Percentiles rank a stretch among this genome's conserved stretches.
These are phyloP conservation scores for Habroteleia sp. DNA, from an alignment of 2,888 invertebrate species.

Conservation along the genomic window DNA sequence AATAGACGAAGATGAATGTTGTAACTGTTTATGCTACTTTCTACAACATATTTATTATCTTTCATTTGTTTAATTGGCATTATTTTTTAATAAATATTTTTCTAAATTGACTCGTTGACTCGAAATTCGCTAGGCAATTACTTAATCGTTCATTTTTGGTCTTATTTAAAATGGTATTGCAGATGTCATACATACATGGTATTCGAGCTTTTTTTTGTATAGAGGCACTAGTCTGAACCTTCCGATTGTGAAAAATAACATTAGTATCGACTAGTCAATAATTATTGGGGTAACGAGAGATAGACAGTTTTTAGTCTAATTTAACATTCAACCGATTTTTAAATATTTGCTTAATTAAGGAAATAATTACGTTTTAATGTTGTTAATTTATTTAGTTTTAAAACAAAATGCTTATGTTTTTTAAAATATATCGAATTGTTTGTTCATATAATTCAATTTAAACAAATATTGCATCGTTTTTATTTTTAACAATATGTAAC, in stretches of 20 bases:
- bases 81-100: not conserved
- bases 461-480: not conserved
- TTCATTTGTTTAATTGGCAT: not conserved
- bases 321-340: no score
- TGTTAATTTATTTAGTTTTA: no score
- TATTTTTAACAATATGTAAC: no score
- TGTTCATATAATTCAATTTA: slow-evolving; percentile 2
- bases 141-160: slow-evolving; percentile 40
- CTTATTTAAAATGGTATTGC: slow-evolving; percentile 56
- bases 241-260: slow-evolving; percentile 42
- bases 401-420: no score
- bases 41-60: not conserved
- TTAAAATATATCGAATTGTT: no score
- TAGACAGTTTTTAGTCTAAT: slow-evolving; percentile 7
- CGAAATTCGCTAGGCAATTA: slow-evolving; percentile 18
- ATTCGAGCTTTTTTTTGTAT: slow-evolving; percentile 56
- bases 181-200: slow-evolving; percentile 54
- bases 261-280: slow-evolving; percentile 45
- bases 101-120: slow-evolving; percentile 19
- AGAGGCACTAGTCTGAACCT: slow-evolving; percentile 55
- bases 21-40: not conserved
- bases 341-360: no score
- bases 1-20: slow-evolving; percentile 3
- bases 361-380: no score
- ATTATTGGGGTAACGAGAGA: slow-evolving; percentile 41